Conservation (phyloP, 2,888 invertebrate species). For the Sinopyrophorus schimmeli region DNA sequence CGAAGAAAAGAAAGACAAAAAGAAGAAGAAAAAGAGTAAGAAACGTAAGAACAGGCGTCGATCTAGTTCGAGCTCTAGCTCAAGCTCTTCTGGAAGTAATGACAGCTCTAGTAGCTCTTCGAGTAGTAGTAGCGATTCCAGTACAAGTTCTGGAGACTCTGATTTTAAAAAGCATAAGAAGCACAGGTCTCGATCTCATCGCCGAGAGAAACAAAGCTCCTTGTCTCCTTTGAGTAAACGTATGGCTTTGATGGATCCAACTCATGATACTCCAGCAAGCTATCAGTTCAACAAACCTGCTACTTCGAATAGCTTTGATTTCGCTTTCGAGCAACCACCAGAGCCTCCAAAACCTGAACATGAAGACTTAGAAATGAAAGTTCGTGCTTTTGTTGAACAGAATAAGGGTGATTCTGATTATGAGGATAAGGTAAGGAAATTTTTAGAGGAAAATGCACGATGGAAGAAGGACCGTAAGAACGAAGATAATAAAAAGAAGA, state of each 20-base stretch:
- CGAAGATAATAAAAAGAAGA: conserved; percentile 65
- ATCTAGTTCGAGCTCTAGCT: conserved; percentile 57
- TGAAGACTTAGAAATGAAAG: conserved; percentile 70
- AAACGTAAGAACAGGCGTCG: conserved; percentile 67
- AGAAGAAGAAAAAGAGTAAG: conserved; percentile 65
- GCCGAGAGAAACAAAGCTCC: conserved; percentile 69
- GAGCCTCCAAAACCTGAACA: conserved; percentile 57
- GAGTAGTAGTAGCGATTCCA: conserved; percentile 63
- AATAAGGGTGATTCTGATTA: conserved; percentile 82
- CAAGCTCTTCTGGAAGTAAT: conserved; percentile 55
- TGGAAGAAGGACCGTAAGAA: conserved; percentile 73
- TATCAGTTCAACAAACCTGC: conserved; percentile 75
- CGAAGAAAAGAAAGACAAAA: conserved; percentile 64
- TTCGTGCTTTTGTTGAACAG: conserved; percentile 70
- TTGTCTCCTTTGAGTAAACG: conserved; percentile 81
- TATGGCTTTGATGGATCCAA: conserved; percentile 73
- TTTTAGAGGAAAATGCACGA: conserved; percentile 79
- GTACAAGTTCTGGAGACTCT: conserved; percentile 70
- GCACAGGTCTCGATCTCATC: conserved; percentile 59
- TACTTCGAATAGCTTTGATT: conserved; percentile 56
- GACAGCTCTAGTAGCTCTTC: conserved; percentile 63
- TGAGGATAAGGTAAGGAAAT: conserved; percentile 82
- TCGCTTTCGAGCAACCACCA: conserved; percentile 55
- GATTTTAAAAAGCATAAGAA: conserved; percentile 60
- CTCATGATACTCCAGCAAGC: conserved; percentile 58